Evolutionary conservation across 2,113 vertebrate species (phyloP).

Genomic region (Semicossyphus pulcher): DNA sequence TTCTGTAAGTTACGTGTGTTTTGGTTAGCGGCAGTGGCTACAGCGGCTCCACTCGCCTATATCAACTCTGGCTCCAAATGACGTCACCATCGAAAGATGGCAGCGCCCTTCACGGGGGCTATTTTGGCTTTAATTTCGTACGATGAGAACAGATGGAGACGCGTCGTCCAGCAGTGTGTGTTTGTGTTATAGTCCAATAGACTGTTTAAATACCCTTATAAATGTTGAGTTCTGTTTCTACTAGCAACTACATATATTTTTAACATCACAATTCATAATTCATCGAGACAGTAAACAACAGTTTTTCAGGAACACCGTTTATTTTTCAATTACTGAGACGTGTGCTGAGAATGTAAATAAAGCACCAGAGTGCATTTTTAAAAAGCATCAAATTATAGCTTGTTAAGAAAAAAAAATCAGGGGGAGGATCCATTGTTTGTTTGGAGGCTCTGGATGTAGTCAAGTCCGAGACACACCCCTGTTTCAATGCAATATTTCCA

Average conservation of each 20-base stretch:
- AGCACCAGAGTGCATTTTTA: not conserved
- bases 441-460: not conserved
- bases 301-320: not conserved
- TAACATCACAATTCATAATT: not conserved
- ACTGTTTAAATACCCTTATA: not conserved
- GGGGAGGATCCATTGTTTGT: not conserved
- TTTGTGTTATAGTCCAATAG: not conserved
- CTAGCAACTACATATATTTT: not conserved
- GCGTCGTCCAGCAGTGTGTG: too few species aligned
- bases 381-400: not conserved
- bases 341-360: not conserved
- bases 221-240: not conserved
- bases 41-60: too few species aligned
- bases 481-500: not conserved
- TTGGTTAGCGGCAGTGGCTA: too few species aligned
- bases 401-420: not conserved
- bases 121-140: too few species aligned
- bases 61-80: too few species aligned
- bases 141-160: too few species aligned
- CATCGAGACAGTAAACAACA: not conserved
- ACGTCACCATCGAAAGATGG: too few species aligned
- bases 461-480: not conserved
- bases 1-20: too few species aligned
- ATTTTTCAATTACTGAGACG: not conserved
- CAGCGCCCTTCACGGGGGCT: too few species aligned